A percentile compares a stretch with the other conserved stretches of the same genome.
phyloP scores from a whole-genome alignment of 2,113 vertebrate genomes.

The Etia nguti region DNA sequence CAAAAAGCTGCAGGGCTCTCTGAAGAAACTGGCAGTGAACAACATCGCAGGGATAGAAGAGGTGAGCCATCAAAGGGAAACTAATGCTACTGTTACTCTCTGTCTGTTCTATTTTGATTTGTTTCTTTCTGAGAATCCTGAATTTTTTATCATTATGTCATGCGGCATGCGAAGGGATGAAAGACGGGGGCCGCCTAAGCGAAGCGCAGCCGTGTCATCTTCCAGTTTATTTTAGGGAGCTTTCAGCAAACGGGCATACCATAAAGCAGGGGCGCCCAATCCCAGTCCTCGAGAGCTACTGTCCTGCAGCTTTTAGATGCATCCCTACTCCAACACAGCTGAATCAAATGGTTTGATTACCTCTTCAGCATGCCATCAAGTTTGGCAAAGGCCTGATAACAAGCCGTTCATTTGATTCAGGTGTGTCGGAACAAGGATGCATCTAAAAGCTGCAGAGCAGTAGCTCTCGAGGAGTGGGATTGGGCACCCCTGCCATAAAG shows the following conservation, averaged over 20 bases:
- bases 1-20: conserved; percentile 97
- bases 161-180: neutral
- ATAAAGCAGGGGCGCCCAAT: too few relatives aligned
- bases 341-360: too few relatives aligned
- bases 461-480: too few relatives aligned
- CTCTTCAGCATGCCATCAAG: too few relatives aligned
- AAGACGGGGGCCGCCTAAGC: neutral
- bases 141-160: neutral
- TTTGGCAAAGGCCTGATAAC: too few relatives aligned
- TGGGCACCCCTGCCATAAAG: too few relatives aligned
- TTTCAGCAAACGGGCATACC: neutral
- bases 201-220: neutral
- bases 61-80: conserved; percentile 63
- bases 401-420: too few relatives aligned
- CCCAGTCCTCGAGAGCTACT: too few relatives aligned
- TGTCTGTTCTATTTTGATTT: neutral
- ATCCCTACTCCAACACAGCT: too few relatives aligned
- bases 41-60: conserved; percentile 98
- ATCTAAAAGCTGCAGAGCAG: too few relatives aligned
- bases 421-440: too few relatives aligned
- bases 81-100: neutral
- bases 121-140: neutral
- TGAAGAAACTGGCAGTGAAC: conserved; percentile 97
- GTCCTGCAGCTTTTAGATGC: too few relatives aligned
- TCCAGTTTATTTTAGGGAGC: conserved; percentile 12